Base-by-base conservation (phyloP, 2,888 invertebrate species). In the Lacanobia oleracea region DNA sequence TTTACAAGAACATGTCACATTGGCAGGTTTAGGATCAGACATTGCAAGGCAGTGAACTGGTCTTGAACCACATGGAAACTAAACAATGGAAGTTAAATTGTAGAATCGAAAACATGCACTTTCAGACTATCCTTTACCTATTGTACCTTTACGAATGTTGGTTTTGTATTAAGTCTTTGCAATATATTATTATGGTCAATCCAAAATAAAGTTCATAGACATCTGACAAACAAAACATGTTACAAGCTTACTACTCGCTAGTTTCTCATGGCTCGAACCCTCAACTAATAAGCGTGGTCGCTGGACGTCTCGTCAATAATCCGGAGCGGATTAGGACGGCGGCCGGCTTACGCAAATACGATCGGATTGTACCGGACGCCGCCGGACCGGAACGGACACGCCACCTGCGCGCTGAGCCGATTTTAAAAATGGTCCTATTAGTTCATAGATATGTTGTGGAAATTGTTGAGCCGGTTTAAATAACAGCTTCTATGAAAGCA, bases 311-410 rank as follows among this genome's bases (percentile, higher is more conserved):
- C 91, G 87, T 91, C 92, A 93, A 91, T 94, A 94, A 93, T 93
- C 93, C 91, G 74, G 79, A 81, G 75, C 87, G 89, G 93, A 92
- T 93, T 91, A 90, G 89, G 85, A 85, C 87, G 88, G 83, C 86
- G 90, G 90, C 86, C 91, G 88, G 93, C 93, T 94, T 94, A 94
- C 91, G 93, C 94, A 94, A 94, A 94, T 94, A 93, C 91, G 87
- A 92, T 89, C 89, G 86, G 90, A 89, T 90, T 88, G 89, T 71
- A 69, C 87, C 85, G 86, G 87, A 79, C 86, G 48, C 68, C 59
- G 67, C 81, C 56, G 81, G 80, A 82, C 79, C 78, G 79, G 76
- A 68, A 70, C 76, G 77, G 75, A 79, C 82, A 79, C 68, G 75
- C 77, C 84, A 82, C 77, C 80, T 84, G 80, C 78, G 37, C 67